These are phyloP conservation scores for Esperia sulphurella DNA, from an alignment of 2,888 invertebrate species.

Conservation along the genomic window DNA sequence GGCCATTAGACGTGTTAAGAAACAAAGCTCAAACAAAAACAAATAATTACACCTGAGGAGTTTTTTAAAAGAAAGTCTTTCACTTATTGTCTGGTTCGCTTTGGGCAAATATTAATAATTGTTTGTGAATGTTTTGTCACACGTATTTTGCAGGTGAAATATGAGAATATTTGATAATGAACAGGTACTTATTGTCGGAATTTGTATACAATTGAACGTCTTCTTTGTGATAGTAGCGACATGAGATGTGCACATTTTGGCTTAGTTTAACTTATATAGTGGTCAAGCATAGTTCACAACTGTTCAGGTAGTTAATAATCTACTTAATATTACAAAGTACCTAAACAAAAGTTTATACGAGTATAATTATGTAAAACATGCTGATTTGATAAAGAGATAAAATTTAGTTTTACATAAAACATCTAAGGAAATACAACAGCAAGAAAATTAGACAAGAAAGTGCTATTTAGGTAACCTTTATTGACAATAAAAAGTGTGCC, in stretches of 20 bases:
- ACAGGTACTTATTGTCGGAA: constrained; percentile 16
- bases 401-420: too few relatives aligned
- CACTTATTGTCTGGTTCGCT: constrained; percentile 46
- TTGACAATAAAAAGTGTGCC: too few relatives aligned
- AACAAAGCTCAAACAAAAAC: constrained; percentile 54
- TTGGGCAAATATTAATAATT: constrained; percentile 56
- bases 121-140: constrained; percentile 47
- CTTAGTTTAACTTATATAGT: constrained; percentile 22
- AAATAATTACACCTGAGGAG: constrained; percentile 64
- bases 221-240: constrained; percentile 6
- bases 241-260: constrained; percentile 12
- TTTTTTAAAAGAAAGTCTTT: constrained; percentile 70
- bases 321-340: not conserved
- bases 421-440: too few relatives aligned
- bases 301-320: not conserved
- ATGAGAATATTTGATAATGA: constrained; percentile 19
- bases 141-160: constrained; percentile 47
- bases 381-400: too few relatives aligned
- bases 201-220: constrained; percentile 26
- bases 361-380: not conserved
- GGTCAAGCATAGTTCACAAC: constrained; percentile 21
- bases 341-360: too few relatives aligned
- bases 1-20: constrained; percentile 57
- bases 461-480: too few relatives aligned
- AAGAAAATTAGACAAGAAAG: too few relatives aligned